These are phyloP conservation scores for Siphlonurus alternatus DNA, from an alignment of 2,888 invertebrate species.

Conservation along the genomic window DNA sequence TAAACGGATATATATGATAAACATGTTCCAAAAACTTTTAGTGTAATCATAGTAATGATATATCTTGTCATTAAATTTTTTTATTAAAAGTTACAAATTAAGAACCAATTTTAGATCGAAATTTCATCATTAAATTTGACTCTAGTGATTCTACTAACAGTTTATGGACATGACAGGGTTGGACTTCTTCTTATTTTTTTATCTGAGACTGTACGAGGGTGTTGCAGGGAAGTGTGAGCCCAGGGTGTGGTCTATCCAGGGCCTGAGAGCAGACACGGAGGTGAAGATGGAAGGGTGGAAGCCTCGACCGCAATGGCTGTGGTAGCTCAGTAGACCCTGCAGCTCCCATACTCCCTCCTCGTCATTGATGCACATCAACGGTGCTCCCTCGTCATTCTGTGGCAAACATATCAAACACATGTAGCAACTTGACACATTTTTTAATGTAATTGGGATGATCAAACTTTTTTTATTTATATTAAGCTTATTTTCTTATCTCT, in stretches of 20 bases:
- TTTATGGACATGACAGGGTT: too few species aligned
- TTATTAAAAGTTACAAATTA: too few species aligned
- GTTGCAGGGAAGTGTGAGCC: slow-evolving; percentile 16
- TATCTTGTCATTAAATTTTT: too few species aligned
- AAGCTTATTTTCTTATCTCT: neutral
- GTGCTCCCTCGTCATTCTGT: slow-evolving; percentile 48
- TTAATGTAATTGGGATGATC: slow-evolving; percentile 3
- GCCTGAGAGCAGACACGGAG: slow-evolving; percentile 24
- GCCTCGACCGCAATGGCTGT: slow-evolving; percentile 38
- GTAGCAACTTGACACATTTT: neutral
- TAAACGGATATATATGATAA: too few species aligned
- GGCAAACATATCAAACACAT: slow-evolving; percentile 14
- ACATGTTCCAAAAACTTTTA: too few species aligned
- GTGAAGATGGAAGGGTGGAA: slow-evolving; percentile 39
- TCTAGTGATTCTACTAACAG: too few species aligned
- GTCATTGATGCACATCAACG: slow-evolving; percentile 41
- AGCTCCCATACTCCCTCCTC: slow-evolving; percentile 37
- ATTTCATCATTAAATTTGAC: too few species aligned
- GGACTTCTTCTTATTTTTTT: too few species aligned
- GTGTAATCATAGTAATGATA: too few species aligned
- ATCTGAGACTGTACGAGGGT: neutral
- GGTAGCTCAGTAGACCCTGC: slow-evolving; percentile 40
- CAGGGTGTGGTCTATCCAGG: slow-evolving; percentile 30
- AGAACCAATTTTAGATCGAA: too few species aligned
- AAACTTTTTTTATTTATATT: neutral